phyloP scores from a whole-genome alignment of 2,113 vertebrate genomes.

The Nothobranchius furzeri region DNA sequence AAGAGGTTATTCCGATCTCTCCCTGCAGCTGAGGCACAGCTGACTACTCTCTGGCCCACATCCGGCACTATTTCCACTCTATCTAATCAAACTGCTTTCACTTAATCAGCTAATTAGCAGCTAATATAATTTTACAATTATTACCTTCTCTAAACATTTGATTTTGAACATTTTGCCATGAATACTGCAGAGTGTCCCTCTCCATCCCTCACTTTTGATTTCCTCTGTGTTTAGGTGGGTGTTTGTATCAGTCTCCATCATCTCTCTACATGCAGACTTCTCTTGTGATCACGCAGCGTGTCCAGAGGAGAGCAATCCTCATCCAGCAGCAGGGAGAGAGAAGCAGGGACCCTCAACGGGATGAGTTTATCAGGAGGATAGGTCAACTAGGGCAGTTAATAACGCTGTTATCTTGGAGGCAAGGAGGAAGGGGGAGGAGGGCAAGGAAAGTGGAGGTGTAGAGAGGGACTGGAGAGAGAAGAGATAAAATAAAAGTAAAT shows the following conservation, averaged over 20 bases:
- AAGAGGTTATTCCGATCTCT: slow-evolving; percentile 65
- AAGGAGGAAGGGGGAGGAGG: slow-evolving; percentile 42
- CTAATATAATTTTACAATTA: slow-evolving; percentile 70
- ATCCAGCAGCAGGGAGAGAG: slow-evolving; percentile 42
- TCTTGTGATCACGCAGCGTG: slow-evolving; percentile 48
- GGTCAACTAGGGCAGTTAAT: slow-evolving; percentile 78
- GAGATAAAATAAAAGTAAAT: slow-evolving; percentile 58
- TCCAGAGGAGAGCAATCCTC: slow-evolving; percentile 63
- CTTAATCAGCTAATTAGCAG: slow-evolving; percentile 70
- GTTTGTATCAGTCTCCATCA: slow-evolving; percentile 32
- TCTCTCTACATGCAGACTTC: slow-evolving; percentile 46
- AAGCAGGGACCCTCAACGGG: slow-evolving; percentile 61
- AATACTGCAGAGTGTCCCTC: slow-evolving; percentile 14
- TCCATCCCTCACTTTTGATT: slow-evolving; percentile 11
- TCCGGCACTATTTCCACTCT: slow-evolving; percentile 57
- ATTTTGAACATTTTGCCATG: slow-evolving; percentile 56
- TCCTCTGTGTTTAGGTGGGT: slow-evolving; percentile 3
- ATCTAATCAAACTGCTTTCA: slow-evolving; percentile 71
- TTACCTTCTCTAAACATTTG: slow-evolving; percentile 64
- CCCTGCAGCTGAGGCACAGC: slow-evolving; percentile 74
- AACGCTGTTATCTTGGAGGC: slow-evolving; percentile 72
- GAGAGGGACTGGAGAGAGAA: slow-evolving; percentile 19
- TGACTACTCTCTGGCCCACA: slow-evolving; percentile 71
- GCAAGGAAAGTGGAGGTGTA: slow-evolving; percentile 15
- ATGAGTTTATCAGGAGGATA: slow-evolving; percentile 71